phyloP scores from a whole-genome alignment of 2,888 invertebrate genomes.

The Drosophila helvetica region DNA sequence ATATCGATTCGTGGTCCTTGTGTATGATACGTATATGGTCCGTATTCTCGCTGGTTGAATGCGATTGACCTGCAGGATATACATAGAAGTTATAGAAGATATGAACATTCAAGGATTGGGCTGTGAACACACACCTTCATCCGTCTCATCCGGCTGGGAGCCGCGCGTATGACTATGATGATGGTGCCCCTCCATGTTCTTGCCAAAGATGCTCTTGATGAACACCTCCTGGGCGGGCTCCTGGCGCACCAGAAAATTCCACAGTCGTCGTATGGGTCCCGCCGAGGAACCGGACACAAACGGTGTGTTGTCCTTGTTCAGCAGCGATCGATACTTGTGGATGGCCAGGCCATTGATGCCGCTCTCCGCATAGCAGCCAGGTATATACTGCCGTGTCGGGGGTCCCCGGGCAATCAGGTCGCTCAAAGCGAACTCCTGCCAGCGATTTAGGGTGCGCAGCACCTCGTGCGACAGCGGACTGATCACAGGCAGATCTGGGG shows the following conservation, averaged over 20 bases:
- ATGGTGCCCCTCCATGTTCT: slow-evolving; percentile 85
- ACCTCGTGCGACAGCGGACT: slow-evolving; percentile 97
- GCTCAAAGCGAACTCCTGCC: slow-evolving; percentile 93
- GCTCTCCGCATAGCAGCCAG: slow-evolving; percentile 93
- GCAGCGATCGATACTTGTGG: slow-evolving; percentile 95
- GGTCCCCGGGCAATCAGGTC: slow-evolving; percentile 87
- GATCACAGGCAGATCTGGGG: slow-evolving; percentile 94
- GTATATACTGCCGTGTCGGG: slow-evolving; percentile 94
- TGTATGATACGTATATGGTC: slow-evolving; percentile 98
- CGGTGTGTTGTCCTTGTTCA: slow-evolving; percentile 97
- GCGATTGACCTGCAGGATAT: slow-evolving; percentile 61
- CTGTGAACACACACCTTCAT: slow-evolving; percentile 59
- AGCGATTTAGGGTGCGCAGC: slow-evolving; percentile 92
- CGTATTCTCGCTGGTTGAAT: slow-evolving; percentile 78
- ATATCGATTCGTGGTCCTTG: slow-evolving; percentile 99
- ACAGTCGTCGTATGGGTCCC: slow-evolving; percentile 91
- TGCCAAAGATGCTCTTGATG: slow-evolving; percentile 96
- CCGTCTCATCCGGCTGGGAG: slow-evolving; percentile 81
- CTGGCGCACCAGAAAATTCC: slow-evolving; percentile 96
- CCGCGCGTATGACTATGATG: slow-evolving; percentile 44
- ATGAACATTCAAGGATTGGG: too few species aligned
- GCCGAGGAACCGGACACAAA: slow-evolving; percentile 91
- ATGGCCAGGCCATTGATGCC: slow-evolving; percentile 91
- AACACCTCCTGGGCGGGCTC: slow-evolving; percentile 97
- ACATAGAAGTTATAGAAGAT: too few species aligned